Evolutionary conservation across 2,888 invertebrate genomes (phyloP).

Genomic region (Eurytoma adleriae): DNA sequence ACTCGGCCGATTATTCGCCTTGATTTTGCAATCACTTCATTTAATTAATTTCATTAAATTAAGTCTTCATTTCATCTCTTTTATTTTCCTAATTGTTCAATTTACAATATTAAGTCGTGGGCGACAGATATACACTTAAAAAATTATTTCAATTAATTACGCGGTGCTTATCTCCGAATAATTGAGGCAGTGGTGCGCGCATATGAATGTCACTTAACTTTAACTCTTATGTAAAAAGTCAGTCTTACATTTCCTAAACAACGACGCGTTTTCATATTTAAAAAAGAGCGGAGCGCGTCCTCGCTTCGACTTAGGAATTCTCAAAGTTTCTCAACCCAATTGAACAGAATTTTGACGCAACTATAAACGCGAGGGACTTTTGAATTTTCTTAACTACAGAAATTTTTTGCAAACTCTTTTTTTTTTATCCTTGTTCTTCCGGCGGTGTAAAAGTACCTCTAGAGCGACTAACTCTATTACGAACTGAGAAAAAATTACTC

Average conservation of each 20-base stretch:
- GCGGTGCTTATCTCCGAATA: slow-evolving; percentile 53
- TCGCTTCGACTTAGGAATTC: slow-evolving; percentile 51
- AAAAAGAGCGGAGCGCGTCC: slow-evolving; percentile 45
- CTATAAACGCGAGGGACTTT: slow-evolving; percentile 13
- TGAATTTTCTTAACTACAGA: slow-evolving; percentile 34
- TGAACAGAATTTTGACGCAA: slow-evolving; percentile 32
- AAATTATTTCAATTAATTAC: slow-evolving; percentile 50
- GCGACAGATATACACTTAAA: slow-evolving; percentile 45
- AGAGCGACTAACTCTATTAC: slow-evolving; percentile 26
- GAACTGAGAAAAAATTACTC: slow-evolving; percentile 50
- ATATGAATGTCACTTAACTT: slow-evolving; percentile 55
- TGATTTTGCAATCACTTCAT: no score
- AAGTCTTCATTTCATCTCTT: slow-evolving; percentile 1
- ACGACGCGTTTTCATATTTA: slow-evolving; percentile 50
- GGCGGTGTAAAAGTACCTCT: slow-evolving; percentile 20
- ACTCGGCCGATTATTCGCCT: no score
- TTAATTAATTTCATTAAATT: background rate
- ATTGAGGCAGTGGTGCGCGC: slow-evolving; percentile 56
- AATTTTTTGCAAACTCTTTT: slow-evolving; percentile 7
- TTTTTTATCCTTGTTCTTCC: slow-evolving; percentile 19
- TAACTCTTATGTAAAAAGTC: slow-evolving; percentile 68
- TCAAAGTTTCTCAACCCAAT: slow-evolving; percentile 49
- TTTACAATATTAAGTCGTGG: slow-evolving; percentile 45
- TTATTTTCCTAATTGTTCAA: slow-evolving; percentile 48
- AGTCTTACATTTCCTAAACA: slow-evolving; percentile 70